Conservation (phyloP, 2,888 invertebrate species). For the Polydrusus tereticollis region DNA sequence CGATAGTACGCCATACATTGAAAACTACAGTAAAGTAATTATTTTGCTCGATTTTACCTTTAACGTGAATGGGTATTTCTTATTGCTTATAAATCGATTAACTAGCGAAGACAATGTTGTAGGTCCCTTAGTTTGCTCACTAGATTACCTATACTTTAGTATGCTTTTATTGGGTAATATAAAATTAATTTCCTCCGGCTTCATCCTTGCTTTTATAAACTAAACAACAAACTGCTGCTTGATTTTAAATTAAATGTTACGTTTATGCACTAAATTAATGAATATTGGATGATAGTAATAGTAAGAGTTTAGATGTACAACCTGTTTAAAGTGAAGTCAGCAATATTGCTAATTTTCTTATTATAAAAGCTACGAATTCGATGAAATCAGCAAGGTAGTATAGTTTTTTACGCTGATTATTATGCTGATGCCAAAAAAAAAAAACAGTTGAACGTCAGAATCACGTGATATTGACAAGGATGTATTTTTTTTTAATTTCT, state of each 20-base stretch:
- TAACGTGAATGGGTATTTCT: background rate
- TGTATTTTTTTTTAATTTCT: no score
- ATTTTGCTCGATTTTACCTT: background rate
- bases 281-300: background rate
- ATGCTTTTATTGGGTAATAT: conserved; percentile 10
- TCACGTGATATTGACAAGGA: no score
- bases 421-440: no score
- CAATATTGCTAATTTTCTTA: no score
- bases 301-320: background rate
- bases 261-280: background rate
- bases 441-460: no score
- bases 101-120: conserved; percentile 4
- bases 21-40: background rate
- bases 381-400: no score
- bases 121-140: background rate
- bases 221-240: background rate
- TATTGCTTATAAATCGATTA: conserved; percentile 9
- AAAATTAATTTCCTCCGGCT: conserved; percentile 12
- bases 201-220: conserved; percentile 10
- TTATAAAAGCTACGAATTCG: no score
- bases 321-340: no score
- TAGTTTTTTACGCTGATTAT: no score
- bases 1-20: no score
- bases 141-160: conserved; percentile 11
- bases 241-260: background rate